Evolutionary conservation across 2,113 vertebrate genomes (phyloP).

Genomic region (Danio rerio): GRCz12tu NC_133184.1:58848001-58848500

Average conservation of each 20-base stretch:
- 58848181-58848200: constrained; percentile 61
- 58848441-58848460: too few relatives aligned
- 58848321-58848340: constrained; percentile 55
- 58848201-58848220: constrained; percentile 58
- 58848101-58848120: constrained; percentile 62
- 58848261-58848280: constrained; percentile 48
- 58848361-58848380: background rate
- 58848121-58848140: constrained; percentile 50
- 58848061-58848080: too few relatives aligned
- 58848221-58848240: constrained; percentile 50
- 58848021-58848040: too few relatives aligned
- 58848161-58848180: constrained; percentile 57
- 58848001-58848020: too few relatives aligned
- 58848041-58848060: too few relatives aligned
- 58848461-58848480: too few relatives aligned
- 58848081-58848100: background rate
- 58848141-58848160: constrained; percentile 45
- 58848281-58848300: constrained; percentile 57
- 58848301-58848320: constrained; percentile 59
- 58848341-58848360: constrained; percentile 44
- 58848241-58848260: constrained; percentile 62
- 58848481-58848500: too few relatives aligned
- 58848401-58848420: too few relatives aligned
- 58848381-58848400: background rate
- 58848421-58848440: too few relatives aligned